Conservation (phyloP, 2,113 vertebrate genomes). For the Hydropotes inermis region DNA sequence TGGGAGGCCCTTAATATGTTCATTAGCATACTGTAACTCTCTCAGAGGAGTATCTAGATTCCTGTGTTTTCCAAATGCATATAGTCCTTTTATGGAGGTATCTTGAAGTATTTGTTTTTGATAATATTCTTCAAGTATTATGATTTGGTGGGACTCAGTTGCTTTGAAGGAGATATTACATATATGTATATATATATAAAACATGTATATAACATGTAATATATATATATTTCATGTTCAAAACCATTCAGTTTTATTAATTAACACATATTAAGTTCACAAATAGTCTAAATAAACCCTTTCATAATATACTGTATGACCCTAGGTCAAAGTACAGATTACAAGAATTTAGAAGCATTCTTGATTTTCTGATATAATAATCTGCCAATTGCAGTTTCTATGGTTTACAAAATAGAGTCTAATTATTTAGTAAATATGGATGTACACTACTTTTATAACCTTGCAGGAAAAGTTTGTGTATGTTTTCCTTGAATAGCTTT, state of each 20-base stretch:
- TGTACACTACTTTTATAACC: not conserved
- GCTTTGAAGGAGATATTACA: not conserved
- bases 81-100: not conserved
- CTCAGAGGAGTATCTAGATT: not conserved
- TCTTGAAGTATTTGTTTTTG: not conserved
- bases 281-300: not conserved
- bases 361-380: not conserved
- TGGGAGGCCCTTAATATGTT: not conserved
- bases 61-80: not conserved
- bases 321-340: not conserved
- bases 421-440: not conserved
- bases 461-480: not conserved
- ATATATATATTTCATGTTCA: not conserved
- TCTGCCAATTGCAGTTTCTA: not conserved
- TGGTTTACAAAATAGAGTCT: not conserved
- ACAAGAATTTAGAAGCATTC: not conserved
- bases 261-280: not conserved
- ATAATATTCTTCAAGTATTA: not conserved
- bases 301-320: not conserved
- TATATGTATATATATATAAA: not conserved
- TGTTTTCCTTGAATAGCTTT: not conserved
- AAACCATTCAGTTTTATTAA: not conserved
- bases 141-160: not conserved
- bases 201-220: not conserved
- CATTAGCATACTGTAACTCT: not conserved